phyloP scores from a whole-genome alignment of 2,888 invertebrate species.

The Ashinkailepas kermadecensis region DNA sequence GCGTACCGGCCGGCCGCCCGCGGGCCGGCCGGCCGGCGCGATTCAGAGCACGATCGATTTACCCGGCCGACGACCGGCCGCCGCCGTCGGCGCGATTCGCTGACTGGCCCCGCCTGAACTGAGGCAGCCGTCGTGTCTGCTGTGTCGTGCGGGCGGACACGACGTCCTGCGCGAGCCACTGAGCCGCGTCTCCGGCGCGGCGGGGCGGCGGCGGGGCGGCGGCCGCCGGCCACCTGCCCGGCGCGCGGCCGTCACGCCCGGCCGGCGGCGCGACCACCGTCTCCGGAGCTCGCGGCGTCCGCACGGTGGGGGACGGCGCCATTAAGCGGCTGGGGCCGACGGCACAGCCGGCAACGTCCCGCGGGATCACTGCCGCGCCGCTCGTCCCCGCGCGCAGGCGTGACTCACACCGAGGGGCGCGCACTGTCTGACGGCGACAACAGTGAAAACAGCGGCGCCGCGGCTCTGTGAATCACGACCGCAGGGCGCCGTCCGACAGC shows the following conservation, averaged over 20 bases:
- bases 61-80: neutral
- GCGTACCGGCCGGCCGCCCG: no score
- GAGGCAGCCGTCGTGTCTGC: neutral
- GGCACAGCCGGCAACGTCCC: no score
- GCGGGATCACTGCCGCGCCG: no score
- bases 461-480: no score
- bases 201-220: neutral
- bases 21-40: neutral
- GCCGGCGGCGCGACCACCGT: neutral
- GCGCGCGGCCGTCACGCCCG: neutral
- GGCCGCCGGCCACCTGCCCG: neutral
- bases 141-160: neutral
- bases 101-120: neutral
- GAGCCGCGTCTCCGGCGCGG: neutral
- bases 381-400: no score
- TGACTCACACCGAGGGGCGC: no score
- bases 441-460: no score
- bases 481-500: neutral
- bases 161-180: neutral
- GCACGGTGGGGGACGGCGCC: no score
- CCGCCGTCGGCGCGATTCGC: neutral
- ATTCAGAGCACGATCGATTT: neutral
- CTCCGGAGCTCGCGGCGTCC: neutral
- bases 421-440: no score
- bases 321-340: no score